phyloP scores from a whole-genome alignment of 2,113 vertebrate species.

The Chunga burmeisteri region DNA sequence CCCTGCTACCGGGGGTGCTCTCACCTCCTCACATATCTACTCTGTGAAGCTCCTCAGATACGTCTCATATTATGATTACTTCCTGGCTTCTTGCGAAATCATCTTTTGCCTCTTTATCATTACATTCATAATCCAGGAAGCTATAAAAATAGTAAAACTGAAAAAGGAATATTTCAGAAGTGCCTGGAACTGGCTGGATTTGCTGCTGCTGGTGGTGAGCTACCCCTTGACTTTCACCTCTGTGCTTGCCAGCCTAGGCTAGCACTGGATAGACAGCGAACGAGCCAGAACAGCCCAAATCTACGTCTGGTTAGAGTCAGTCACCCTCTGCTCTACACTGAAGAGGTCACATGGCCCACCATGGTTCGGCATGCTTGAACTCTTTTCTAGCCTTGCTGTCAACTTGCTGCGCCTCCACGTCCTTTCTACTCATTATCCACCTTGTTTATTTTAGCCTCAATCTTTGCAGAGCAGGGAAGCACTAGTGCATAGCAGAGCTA shows the following conservation, averaged over 20 bases:
- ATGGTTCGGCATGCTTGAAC: neutral
- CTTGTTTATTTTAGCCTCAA: neutral
- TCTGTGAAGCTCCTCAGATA: conserved; percentile 68
- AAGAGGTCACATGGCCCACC: neutral
- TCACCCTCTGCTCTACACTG: neutral
- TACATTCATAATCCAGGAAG: conserved; percentile 52
- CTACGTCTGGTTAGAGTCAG: neutral
- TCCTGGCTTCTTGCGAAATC: conserved; percentile 70
- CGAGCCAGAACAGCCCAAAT: neutral
- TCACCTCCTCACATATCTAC: conserved; percentile 67
- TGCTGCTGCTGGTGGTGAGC: conserved; percentile 64
- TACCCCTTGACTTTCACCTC: neutral
- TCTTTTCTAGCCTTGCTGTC: neutral
- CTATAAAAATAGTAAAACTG: conserved; percentile 34
- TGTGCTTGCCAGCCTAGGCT: neutral
- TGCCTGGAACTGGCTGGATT: conserved; percentile 70
- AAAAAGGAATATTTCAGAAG: conserved; percentile 61
- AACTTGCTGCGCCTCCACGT: neutral
- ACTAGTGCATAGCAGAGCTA: neutral
- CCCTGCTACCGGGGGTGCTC: conserved; percentile 63
- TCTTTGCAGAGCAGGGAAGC: neutral
- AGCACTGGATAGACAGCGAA: neutral
- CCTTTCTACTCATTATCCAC: neutral
- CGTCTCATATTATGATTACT: conserved; percentile 43
- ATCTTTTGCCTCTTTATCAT: conserved; percentile 66